Base-by-base conservation (phyloP, 2,113 vertebrate genomes). In the Synodontis membranacea region DNA sequence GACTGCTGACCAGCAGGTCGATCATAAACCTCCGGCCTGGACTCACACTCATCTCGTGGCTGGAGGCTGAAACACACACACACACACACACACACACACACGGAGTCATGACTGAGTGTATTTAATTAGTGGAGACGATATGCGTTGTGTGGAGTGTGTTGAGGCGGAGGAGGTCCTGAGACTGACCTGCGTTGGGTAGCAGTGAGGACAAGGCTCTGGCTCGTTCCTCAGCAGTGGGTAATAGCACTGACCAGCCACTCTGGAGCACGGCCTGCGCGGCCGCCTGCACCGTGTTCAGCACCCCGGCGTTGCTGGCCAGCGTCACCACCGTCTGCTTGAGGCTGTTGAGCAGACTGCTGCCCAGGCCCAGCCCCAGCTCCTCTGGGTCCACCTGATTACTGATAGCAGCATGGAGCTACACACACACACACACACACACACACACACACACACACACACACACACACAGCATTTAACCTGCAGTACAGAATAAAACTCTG, bases 1-100 rank as follows among this genome's bases (percentile, higher is more conserved):
- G 91, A 92, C 98, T 99, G 95, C 98, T 97, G 91, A 99, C 98
- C 92, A 99, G 91, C 23, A 99, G 94, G 91, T 99, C 98, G 70
- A 98, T 98, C 98, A 99, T 99, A 92, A 99, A 99, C 23, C 97
- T 96, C 19, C 97, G 96, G 0, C 98, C 98, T 0, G 97, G 97
- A 88, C 97, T 99, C 86, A 99, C 93, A 12, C 93, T 96, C 94
- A 97, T 98, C 90, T 99, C 98, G 84, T 97, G 98, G 84, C 97
- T 97, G 91, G 97, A 97, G 90, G 97, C 97, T 99, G 86, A 85
- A 23, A 89, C 25, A 46, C n/a, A 80, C 46, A 87, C 25, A 79
- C 70, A 62, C 28, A 34, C 39, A 74, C 12, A 25, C 37, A 90
- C 81, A 60, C 15, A 75, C 31, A 76, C 42, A 66, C 12, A 48